These are phyloP conservation scores for Oryzias javanicus DNA, from an alignment of 2,113 vertebrate species.

Conservation along the genomic window DNA sequence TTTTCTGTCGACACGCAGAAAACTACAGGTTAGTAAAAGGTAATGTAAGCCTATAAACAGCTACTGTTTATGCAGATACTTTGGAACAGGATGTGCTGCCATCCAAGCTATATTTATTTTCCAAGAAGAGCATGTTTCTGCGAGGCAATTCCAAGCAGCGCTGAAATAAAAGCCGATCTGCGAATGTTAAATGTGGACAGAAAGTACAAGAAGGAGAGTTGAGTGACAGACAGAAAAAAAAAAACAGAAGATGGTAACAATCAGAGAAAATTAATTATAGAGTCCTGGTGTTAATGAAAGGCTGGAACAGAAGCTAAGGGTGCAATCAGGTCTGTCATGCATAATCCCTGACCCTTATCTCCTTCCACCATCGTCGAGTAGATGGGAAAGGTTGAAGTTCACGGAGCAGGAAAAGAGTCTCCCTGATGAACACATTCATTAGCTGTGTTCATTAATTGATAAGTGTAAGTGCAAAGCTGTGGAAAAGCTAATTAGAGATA, in stretches of 20 bases:
- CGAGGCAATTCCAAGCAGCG: slow-evolving; percentile 12
- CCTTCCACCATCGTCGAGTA: slow-evolving; percentile 31
- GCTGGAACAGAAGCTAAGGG: slow-evolving; percentile 62
- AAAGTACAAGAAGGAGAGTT: slow-evolving; percentile 3
- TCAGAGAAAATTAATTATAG: slow-evolving; percentile 68
- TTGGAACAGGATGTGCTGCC: neutral
- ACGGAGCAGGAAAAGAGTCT: slow-evolving; percentile 49
- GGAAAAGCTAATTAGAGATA: slow-evolving; percentile 67
- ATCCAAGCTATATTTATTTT: neutral
- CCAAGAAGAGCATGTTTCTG: too few species aligned
- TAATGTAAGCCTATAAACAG: neutral
- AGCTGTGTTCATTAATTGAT: slow-evolving; percentile 69
- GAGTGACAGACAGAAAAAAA: slow-evolving; percentile 8
- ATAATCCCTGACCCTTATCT: slow-evolving; percentile 45
- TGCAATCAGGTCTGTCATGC: slow-evolving; percentile 61
- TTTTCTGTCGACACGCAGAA: too few species aligned
- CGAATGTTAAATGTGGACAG: slow-evolving; percentile 1
- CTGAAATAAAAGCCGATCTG: slow-evolving; percentile 4
- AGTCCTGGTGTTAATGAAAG: slow-evolving; percentile 69
- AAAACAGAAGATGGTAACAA: slow-evolving; percentile 65
- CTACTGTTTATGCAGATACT: neutral
- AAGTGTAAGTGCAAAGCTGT: slow-evolving; percentile 45
- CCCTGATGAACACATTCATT: slow-evolving; percentile 65
- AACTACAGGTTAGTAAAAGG: too few species aligned
- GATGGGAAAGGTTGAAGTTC: slow-evolving; percentile 65